Conservation (phyloP, 1,140 invertebrate species). For the Scaptomyza hsui region DNA sequence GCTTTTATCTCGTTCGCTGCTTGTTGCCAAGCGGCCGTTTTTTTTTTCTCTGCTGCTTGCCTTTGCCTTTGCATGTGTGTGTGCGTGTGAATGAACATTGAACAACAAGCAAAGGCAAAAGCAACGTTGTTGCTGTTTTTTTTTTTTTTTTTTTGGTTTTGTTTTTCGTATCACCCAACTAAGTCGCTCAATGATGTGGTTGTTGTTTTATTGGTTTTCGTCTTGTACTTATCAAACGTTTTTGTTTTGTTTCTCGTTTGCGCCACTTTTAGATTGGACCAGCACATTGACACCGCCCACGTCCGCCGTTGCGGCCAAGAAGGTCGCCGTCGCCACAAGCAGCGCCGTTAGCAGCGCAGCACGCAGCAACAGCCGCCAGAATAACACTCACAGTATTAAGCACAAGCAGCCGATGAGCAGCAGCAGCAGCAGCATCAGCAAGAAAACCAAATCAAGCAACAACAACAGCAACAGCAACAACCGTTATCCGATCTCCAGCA, state of each 20-base stretch:
- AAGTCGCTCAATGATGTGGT: constrained; percentile 36
- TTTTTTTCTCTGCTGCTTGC: background rate
- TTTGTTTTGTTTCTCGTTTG: constrained; percentile 39
- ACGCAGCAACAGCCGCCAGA: constrained; percentile 22
- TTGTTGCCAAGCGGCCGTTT: constrained; percentile 74
- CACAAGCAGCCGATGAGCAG: constrained; percentile 40
- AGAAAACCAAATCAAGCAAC: constrained; percentile 57
- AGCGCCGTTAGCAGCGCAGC: constrained; percentile 10
- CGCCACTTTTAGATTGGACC: constrained; percentile 83
- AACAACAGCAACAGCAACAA: constrained; percentile 51
- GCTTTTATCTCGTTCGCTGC: constrained; percentile 63
- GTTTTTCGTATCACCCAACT: background rate
- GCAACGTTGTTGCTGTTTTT: constrained; percentile 17
- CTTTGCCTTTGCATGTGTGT: constrained; percentile 9
- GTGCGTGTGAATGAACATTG: constrained; percentile 31
- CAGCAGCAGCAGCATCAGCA: constrained; percentile 48
- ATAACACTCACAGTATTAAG: constrained; percentile 49
- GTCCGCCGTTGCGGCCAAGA: constrained; percentile 57
- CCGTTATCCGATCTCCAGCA: constrained; percentile 27
- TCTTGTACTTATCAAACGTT: constrained; percentile 50
- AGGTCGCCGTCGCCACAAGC: constrained; percentile 38
- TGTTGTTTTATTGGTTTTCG: constrained; percentile 29
- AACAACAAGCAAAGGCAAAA: constrained; percentile 11
- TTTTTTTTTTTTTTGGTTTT: too few species aligned
- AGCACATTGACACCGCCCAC: constrained; percentile 70